phyloP scores from a whole-genome alignment of 1,140 invertebrate genomes.

The Psix sp. region DNA sequence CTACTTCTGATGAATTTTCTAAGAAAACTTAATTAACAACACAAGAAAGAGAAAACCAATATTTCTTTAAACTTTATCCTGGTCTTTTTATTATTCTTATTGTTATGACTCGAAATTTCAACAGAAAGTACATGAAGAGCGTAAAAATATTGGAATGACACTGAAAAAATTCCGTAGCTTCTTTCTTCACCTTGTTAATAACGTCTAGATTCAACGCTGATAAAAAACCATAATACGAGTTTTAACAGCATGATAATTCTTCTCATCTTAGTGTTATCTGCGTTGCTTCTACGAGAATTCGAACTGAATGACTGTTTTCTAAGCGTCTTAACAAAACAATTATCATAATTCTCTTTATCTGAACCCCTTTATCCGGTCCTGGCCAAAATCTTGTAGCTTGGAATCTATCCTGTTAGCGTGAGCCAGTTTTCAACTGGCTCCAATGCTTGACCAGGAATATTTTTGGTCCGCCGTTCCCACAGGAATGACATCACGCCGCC shows the following conservation, averaged over 20 bases:
- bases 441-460: constrained; percentile 20
- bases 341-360: constrained; percentile 59
- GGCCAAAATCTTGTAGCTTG: constrained; percentile 32
- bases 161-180: constrained; percentile 18
- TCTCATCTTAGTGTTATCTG: constrained; percentile 36
- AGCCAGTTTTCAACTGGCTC: no score
- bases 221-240: constrained; percentile 16
- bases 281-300: constrained; percentile 8
- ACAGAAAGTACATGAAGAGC: constrained; percentile 2
- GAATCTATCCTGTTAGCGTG: no score
- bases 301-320: constrained; percentile 40
- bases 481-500: constrained; percentile 35
- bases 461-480: constrained; percentile 34
- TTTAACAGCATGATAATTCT: constrained; percentile 43
- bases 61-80: no score
- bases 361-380: constrained; percentile 39
- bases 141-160: constrained; percentile 4
- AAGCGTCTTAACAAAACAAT: constrained; percentile 52
- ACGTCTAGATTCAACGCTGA: constrained; percentile 31
- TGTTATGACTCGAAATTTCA: no score
- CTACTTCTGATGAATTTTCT: no score
- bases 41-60: no score
- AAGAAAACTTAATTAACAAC: no score
- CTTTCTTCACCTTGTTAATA: constrained; percentile 49
- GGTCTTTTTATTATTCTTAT: no score